Evolutionary conservation across 2,888 invertebrate genomes (phyloP).

Genomic region (Drosophila paucipuncta): DNA sequence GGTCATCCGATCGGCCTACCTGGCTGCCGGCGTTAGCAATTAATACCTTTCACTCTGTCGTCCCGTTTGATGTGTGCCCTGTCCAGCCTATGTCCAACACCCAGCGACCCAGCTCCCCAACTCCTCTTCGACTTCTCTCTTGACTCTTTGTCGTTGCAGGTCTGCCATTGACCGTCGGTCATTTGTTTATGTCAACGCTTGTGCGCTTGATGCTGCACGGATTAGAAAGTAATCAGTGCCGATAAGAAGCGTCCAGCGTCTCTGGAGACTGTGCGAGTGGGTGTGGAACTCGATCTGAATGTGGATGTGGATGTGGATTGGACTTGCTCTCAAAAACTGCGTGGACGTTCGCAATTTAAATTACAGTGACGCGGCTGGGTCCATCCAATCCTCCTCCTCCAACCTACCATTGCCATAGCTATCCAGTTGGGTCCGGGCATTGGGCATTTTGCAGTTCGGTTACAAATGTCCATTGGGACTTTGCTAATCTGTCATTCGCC

Average conservation of each 20-base stretch:
- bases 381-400: slow-evolving; percentile 8
- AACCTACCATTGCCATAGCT: slow-evolving; percentile 14
- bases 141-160: slow-evolving; percentile 17
- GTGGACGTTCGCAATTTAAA: slow-evolving; percentile 68
- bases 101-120: slow-evolving; percentile 1
- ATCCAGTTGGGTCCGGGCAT: slow-evolving; percentile 33
- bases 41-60: slow-evolving; percentile 78
- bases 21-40: slow-evolving; percentile 68
- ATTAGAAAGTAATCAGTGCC: slow-evolving; percentile 82
- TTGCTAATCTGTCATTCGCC: slow-evolving; percentile 83
- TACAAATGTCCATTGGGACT: slow-evolving; percentile 83
- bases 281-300: slow-evolving; percentile 4
- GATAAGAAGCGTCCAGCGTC: slow-evolving; percentile 73
- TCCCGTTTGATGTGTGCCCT: slow-evolving; percentile 71
- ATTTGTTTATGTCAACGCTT: slow-evolving; percentile 80
- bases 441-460: slow-evolving; percentile 72
- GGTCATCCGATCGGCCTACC: slow-evolving; percentile 61
- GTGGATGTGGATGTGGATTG: slow-evolving; percentile 19
- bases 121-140: neutral
- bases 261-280: slow-evolving; percentile 42
- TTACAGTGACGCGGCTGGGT: slow-evolving; percentile 56
- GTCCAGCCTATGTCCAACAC: slow-evolving; percentile 55
- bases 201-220: slow-evolving; percentile 73
- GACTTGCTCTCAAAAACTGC: slow-evolving; percentile 62
- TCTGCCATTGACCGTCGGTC: slow-evolving; percentile 63